Conservation (phyloP, 2,797 vertebrate genomes). For the Lacerta bilineata region DNA sequence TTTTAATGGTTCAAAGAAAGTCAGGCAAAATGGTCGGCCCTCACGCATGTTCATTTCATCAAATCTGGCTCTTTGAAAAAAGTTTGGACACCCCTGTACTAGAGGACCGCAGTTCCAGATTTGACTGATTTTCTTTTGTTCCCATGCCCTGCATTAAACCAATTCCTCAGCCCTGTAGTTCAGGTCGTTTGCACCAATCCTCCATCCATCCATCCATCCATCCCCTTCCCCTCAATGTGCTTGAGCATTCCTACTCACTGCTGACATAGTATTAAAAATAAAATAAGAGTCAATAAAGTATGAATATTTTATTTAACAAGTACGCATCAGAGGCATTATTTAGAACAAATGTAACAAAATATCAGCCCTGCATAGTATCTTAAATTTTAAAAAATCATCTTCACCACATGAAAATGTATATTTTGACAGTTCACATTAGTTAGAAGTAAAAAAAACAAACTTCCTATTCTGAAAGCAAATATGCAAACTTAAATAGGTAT, state of each 20-base stretch:
- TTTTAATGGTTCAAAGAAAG: too few relatives aligned
- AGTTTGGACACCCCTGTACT: too few relatives aligned
- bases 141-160: too few relatives aligned
- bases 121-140: too few relatives aligned
- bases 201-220: too few relatives aligned
- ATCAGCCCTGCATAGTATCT: background rate
- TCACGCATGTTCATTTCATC: too few relatives aligned
- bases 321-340: slow-evolving; percentile 33
- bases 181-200: too few relatives aligned
- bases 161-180: background rate
- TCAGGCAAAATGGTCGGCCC: too few relatives aligned
- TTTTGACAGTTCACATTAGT: slow-evolving; percentile 10
- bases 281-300: background rate
- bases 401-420: slow-evolving; percentile 6
- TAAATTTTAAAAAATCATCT: slow-evolving; percentile 39
- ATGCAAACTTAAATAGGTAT: background rate
- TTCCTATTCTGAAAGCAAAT: background rate
- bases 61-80: too few relatives aligned
- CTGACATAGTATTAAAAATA: background rate
- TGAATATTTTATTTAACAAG: slow-evolving; percentile 51
- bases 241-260: background rate
- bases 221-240: background rate
- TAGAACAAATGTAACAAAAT: slow-evolving; percentile 55
- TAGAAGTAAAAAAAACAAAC: slow-evolving; percentile 3
- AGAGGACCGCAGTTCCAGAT: background rate